Conservation (phyloP, 1,140 invertebrate genomes). For the Megalonaias nervosa region DNA sequence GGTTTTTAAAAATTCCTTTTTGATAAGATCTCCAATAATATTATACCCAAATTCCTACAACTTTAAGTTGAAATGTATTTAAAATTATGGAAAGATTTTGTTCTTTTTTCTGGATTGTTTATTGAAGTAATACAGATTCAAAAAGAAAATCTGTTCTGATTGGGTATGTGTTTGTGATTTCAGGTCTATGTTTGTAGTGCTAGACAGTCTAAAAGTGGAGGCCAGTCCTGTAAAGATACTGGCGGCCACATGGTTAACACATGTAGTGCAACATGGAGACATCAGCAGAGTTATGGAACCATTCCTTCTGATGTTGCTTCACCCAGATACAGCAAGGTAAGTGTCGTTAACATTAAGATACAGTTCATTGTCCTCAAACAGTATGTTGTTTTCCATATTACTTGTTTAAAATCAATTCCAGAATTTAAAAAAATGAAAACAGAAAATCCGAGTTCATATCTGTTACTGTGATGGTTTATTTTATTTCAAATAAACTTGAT, state of each 20-base stretch:
- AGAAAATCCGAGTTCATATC: no score
- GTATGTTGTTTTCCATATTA: background rate
- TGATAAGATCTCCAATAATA: no score
- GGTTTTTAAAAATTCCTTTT: no score
- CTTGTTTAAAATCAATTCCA: no score
- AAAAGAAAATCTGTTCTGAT: background rate
- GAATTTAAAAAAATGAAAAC: no score
- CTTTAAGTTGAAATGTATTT: no score
- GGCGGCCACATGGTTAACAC: slow-evolving; percentile 82
- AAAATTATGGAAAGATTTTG: no score
- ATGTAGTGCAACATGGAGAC: slow-evolving; percentile 83
- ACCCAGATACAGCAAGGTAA: slow-evolving; percentile 84
- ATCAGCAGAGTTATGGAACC: slow-evolving; percentile 86
- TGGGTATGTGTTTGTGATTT: slow-evolving; percentile 36
- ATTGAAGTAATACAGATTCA: no score
- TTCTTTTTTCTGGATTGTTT: no score
- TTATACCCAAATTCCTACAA: no score
- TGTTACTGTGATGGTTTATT: no score
- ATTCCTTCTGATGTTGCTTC: slow-evolving; percentile 83
- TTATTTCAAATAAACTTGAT: no score
- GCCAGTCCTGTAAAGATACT: slow-evolving; percentile 81
- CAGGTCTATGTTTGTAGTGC: slow-evolving; percentile 82
- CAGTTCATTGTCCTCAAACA: background rate
- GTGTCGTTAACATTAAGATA: background rate
- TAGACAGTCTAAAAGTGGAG: slow-evolving; percentile 84